phyloP scores from a whole-genome alignment of 53 echinoderm and acorn worm genomes.

The Pentamera pediparva region DNA sequence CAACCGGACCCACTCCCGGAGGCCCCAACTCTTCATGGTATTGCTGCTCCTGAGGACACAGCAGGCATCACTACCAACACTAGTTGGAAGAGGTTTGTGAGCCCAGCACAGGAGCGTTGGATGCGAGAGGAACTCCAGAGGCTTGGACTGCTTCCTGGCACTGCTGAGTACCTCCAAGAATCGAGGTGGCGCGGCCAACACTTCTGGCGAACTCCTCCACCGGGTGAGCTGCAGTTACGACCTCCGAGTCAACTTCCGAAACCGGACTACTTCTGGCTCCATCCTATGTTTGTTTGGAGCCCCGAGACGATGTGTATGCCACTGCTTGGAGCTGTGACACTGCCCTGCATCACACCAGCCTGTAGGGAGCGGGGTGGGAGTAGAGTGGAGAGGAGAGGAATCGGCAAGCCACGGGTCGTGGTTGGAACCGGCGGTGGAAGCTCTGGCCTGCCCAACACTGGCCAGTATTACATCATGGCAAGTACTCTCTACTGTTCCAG shows the following conservation, averaged over 20 bases:
- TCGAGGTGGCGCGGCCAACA: constrained; percentile 23
- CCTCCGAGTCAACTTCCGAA: background rate
- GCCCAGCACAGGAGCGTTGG: constrained; percentile 1
- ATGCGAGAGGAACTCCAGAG: constrained; percentile 9
- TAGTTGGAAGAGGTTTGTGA: constrained; percentile 5
- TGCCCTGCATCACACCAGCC: background rate
- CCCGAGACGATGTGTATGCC: background rate
- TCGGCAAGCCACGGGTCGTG: background rate
- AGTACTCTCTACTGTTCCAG: background rate
- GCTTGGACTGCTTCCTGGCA: constrained; percentile 12
- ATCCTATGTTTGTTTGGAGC: constrained; percentile 22
- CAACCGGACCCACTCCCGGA: background rate
- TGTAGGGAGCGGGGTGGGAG: background rate
- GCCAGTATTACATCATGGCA: constrained; percentile 9
- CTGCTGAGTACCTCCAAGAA: background rate
- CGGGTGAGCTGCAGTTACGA: constrained; percentile 11
- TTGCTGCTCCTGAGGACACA: background rate
- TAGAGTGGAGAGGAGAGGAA: background rate
- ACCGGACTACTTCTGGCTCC: background rate
- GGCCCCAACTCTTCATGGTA: background rate
- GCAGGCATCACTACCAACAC: background rate
- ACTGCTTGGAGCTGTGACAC: background rate
- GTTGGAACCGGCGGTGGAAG: constrained; percentile 1
- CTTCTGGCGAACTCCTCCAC: constrained; percentile 28
- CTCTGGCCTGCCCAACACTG: background rate